Base-by-base conservation (phyloP, 1,140 invertebrate genomes). In the Portunus trituberculatus region DNA sequence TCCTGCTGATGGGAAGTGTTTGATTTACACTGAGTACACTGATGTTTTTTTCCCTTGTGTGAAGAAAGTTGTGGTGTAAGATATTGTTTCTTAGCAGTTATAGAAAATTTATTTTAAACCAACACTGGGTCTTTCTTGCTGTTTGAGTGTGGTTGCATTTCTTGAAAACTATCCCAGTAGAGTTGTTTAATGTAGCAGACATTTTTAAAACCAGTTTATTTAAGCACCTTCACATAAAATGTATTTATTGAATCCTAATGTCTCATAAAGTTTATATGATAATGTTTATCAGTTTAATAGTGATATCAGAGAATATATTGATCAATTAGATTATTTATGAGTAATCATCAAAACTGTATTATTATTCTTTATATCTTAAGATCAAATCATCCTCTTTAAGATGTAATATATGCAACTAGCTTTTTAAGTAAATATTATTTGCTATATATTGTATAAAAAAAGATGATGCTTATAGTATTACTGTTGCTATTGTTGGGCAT, bases 401-500 rank as follows among this genome's bases (percentile, higher is more conserved):
- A 76, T 76, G 16, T 76, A 76, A 76, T 76, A 76, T 76, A 76
- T 76, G 67, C 67, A n/a, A 76, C 12, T 76, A 76, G 67, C n/a
- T 76, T 20, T n/a, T 76, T 76, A 76, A n/a, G 67, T 76, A 76
- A 76, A 76, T 76, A n/a, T 76, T 76, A 76, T 76, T 76, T 76
- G n/a, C 67, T 76, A 7, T 76, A 76, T 76, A 76, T 76, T 76
- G 67, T 76, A 76, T 76, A 76, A n/a, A 76, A 76, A 8, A 76
- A 76, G 20, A n/a, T 76, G 12, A 10, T 59, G 25, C 67, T n/a
- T 76, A 76, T 76, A 76, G 67, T 76, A 76, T 25, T 76, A n/a
- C 6, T 76, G 25, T 76, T 76, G 67, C 20, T 76, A 76, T 76
- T n/a, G n/a, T 76, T 76, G 20, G 25, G 67, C 67, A n/a, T 25